Percentiles rank a stretch among this genome's conserved stretches.
phyloP scores from a whole-genome alignment of 1,140 invertebrate species.

The Trichomalopsis sarcophagae region DNA sequence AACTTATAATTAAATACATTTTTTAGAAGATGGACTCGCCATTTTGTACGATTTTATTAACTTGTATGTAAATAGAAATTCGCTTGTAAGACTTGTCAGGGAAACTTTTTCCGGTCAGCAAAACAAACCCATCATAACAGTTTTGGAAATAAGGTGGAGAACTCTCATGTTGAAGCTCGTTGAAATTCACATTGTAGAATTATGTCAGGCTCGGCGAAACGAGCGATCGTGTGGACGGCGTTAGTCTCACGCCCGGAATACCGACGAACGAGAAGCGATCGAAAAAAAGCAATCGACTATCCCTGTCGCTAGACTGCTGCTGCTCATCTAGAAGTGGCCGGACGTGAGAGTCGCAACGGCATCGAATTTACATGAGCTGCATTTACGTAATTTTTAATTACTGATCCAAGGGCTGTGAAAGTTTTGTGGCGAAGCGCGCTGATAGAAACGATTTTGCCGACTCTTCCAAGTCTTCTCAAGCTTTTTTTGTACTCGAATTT shows the following conservation, averaged over 20 bases:
- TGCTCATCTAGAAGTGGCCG: constrained; percentile 42
- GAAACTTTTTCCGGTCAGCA: constrained; percentile 43
- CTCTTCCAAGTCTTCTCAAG: not conserved
- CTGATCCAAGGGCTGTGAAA: constrained; percentile 32
- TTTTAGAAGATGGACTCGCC: not conserved
- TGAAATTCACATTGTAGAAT: constrained; percentile 70
- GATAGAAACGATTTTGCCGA: constrained; percentile 4
- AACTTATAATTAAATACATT: not conserved
- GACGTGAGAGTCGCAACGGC: constrained; percentile 4
- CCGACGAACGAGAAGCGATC: constrained; percentile 14
- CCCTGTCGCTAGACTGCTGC: constrained; percentile 49
- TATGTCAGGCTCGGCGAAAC: constrained; percentile 70
- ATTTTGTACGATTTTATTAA: not conserved
- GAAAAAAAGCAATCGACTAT: constrained; percentile 49
- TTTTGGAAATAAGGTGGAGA: not conserved
- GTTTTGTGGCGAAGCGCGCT: not conserved
- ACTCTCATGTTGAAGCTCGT: constrained; percentile 56
- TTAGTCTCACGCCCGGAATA: constrained; percentile 7
- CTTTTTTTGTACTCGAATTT: not conserved
- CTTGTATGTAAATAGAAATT: not conserved
- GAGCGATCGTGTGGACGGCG: constrained; percentile 63
- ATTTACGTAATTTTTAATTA: constrained; percentile 35
- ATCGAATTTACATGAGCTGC: not conserved
- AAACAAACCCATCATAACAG: constrained; percentile 5
- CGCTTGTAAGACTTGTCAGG: constrained; percentile 7